A percentile compares a stretch with the other conserved stretches of the same genome.
phyloP scores from a whole-genome alignment of 1,140 invertebrate species.

The Anagrus nilaparvatae region DNA sequence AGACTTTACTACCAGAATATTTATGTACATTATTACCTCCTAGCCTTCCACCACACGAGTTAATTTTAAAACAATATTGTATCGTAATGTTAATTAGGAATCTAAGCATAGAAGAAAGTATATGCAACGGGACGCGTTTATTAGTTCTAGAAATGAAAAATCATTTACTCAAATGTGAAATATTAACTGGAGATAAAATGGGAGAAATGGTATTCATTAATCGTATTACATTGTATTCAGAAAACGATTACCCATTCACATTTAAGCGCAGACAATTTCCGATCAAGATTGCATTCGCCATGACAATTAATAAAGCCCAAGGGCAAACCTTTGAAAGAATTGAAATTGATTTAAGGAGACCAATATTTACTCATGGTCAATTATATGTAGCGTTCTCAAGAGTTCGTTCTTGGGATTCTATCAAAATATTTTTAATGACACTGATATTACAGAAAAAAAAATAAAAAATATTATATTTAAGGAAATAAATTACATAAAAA shows the following conservation, averaged over 20 bases:
- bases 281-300: conserved; percentile 13
- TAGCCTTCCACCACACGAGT: background rate
- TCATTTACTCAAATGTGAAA: conserved; percentile 1
- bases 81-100: too few relatives aligned
- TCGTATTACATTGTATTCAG: conserved; percentile 1
- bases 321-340: conserved; percentile 6
- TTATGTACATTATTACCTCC: background rate
- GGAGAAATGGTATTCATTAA: background rate
- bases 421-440: conserved; percentile 1
- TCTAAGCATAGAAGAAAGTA: conserved; percentile 1
- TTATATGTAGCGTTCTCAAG: conserved; percentile 1
- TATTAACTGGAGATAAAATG: conserved; percentile 1
- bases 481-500: too few relatives aligned
- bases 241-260: conserved; percentile 5
- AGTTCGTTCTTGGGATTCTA: conserved; percentile 1
- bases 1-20: background rate
- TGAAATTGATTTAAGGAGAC: background rate
- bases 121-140: conserved; percentile 1
- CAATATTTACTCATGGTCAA: conserved; percentile 5
- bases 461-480: background rate
- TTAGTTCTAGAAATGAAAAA: conserved; percentile 1
- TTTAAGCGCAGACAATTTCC: conserved; percentile 13
- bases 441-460: background rate
- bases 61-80: background rate
- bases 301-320: conserved; percentile 15